Evolutionary conservation across 2,113 vertebrate genomes (phyloP), one percentile per base, ranked within the genome.

Genomic region (Periophthalmus modestus): DNA sequence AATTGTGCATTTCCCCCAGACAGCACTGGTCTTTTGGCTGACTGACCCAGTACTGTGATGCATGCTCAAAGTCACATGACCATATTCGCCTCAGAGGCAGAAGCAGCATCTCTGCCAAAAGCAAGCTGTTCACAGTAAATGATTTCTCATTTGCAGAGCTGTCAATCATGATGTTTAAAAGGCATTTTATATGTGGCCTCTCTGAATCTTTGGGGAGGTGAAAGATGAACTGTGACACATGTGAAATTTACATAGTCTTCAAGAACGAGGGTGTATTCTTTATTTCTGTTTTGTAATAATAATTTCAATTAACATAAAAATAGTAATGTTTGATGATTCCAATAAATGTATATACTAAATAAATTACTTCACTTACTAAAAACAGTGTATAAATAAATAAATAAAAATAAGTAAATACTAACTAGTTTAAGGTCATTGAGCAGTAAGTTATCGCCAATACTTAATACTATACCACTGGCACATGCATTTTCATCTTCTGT

Each of bases 101-200:
- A 80, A 69, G 43, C 73, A 34, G 46, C 73, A 34, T 82, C 69
- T 88, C 77, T 76, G 65, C 87, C 87, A 80, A 81, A 85, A 86
- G 80, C 79, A 80, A 70, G 76, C 75, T 82, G 74, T 80, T 88
- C 89, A 74, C 82, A 85, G 78, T 84, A 86, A 89, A 91, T 90
- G 71, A 90, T 90, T 92, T 91, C 85, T 91, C 87, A 92, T 93
- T 90, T 89, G 86, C 79, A 82, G 85, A 82, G 78, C 89, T 87
- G 91, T 91, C 91, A 90, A 66, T 89, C 87, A 86, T 82, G 73
- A 81, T 65, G 66, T 71, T 87, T 76, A 77, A 63, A 83, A 86
- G 80, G 78, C 48, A 88, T 90, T 90, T 89, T 81, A 77, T 87
- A 81, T 68, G 66, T 81, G 70, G 79, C 80, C 73, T 75, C 63